Evolutionary conservation across 1,140 invertebrate species (phyloP).

Genomic region (Linepithema humile): DNA sequence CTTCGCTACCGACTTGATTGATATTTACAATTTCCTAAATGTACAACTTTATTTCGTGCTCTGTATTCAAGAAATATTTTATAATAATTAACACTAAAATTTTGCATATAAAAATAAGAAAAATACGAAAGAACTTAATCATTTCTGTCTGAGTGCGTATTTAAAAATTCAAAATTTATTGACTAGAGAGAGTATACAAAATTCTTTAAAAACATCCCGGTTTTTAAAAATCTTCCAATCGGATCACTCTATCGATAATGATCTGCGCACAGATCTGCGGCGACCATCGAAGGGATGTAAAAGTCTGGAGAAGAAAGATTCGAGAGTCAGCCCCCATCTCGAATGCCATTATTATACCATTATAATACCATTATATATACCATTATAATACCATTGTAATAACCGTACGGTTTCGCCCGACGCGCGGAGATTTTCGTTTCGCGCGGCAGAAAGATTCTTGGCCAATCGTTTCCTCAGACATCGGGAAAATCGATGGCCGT

Average conservation of each 20-base stretch:
- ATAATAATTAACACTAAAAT: conserved; percentile 11
- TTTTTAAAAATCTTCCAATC: neutral
- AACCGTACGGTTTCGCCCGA: neutral
- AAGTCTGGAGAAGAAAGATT: neutral
- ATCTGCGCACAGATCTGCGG: neutral
- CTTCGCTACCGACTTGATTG: neutral
- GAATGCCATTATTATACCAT: conserved; percentile 16
- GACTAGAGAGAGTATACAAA: conserved; percentile 18
- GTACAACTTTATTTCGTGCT: neutral
- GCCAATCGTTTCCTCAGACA: neutral
- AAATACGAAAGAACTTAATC: neutral
- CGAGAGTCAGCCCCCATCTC: neutral
- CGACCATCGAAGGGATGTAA: neutral
- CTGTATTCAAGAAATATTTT: neutral
- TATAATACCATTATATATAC: conserved; percentile 10
- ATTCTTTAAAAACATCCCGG: neutral
- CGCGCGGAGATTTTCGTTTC: neutral
- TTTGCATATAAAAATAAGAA: conserved; percentile 23
- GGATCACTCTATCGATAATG: neutral
- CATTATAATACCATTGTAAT: conserved; percentile 24
- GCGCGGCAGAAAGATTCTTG: neutral
- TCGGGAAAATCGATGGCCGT: neutral
- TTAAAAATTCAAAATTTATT: conserved; percentile 23
- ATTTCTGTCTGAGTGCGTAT: neutral
- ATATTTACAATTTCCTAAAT: conserved; percentile 3